phyloP scores from a whole-genome alignment of 2,113 vertebrate species.

The Rhinoptilus africanus region DNA sequence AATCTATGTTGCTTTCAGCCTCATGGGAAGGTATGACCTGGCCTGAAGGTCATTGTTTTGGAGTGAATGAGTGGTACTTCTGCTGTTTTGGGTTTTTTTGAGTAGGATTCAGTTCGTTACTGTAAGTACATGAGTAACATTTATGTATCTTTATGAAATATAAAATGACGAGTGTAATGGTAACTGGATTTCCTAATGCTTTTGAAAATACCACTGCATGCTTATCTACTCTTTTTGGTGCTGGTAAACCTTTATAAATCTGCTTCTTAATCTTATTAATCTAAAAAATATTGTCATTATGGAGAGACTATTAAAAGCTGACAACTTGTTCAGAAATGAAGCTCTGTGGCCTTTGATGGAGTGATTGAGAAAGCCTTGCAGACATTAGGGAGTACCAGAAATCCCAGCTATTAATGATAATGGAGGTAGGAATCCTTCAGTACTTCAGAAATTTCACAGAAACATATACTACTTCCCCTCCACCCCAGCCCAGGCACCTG shows the following conservation, averaged over 20 bases:
- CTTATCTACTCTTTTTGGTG: neutral
- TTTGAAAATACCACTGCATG: neutral
- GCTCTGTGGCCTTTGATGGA: neutral
- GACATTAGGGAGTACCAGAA: neutral
- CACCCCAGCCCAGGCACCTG: neutral
- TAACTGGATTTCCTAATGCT: neutral
- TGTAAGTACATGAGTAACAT: neutral
- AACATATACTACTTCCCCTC: fast-evolving
- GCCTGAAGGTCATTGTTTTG: neutral
- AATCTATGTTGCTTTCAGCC: neutral
- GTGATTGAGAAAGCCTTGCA: neutral
- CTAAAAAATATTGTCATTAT: neutral
- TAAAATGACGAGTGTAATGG: neutral
- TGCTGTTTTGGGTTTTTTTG: neutral
- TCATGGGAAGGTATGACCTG: neutral
- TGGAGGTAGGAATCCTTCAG: neutral
- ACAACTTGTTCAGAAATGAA: neutral
- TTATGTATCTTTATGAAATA: neutral
- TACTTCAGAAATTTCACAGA: neutral
- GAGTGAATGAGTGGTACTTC: neutral
- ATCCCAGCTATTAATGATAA: neutral
- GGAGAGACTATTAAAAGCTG: neutral
- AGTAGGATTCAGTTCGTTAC: neutral
- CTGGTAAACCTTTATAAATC: neutral
- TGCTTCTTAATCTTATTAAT: neutral